Conservation (phyloP, 2,113 vertebrate species). For the Misgurnus anguillicaudatus region DNA sequence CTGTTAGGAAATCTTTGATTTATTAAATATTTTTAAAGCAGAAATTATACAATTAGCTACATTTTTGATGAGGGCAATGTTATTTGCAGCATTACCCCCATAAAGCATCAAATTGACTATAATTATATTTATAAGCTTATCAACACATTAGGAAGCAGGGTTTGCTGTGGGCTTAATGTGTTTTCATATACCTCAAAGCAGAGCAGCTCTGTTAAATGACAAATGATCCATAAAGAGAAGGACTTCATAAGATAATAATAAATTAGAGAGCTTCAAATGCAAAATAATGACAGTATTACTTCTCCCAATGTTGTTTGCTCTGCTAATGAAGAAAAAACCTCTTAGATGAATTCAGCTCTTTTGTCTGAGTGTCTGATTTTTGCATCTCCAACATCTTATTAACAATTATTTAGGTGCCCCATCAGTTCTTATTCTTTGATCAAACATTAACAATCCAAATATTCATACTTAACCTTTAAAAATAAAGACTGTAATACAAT, state of each 20-base stretch:
- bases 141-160: not conserved
- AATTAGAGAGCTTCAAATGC: not conserved
- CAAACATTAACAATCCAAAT: no score
- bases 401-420: no score
- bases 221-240: not conserved
- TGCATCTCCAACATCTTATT: no score
- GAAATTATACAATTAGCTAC: no score
- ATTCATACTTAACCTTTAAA: no score
- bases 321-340: slow-evolving; percentile 20
- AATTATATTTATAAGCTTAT: not conserved
- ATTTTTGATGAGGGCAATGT: not conserved
- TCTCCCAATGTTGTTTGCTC: not conserved
- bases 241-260: no score
- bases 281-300: not conserved
- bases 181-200: slow-evolving; percentile 5
- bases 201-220: not conserved
- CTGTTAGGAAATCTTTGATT: no score
- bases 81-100: not conserved
- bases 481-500: no score
- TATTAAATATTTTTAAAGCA: no score
- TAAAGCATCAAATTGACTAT: not conserved
- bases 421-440: no score
- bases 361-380: not conserved
- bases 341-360: not conserved
- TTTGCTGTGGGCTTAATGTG: not conserved